Evolutionary conservation across 2,888 invertebrate genomes (phyloP).

Genomic region (Hirtodrosophila trivittata): DNA sequence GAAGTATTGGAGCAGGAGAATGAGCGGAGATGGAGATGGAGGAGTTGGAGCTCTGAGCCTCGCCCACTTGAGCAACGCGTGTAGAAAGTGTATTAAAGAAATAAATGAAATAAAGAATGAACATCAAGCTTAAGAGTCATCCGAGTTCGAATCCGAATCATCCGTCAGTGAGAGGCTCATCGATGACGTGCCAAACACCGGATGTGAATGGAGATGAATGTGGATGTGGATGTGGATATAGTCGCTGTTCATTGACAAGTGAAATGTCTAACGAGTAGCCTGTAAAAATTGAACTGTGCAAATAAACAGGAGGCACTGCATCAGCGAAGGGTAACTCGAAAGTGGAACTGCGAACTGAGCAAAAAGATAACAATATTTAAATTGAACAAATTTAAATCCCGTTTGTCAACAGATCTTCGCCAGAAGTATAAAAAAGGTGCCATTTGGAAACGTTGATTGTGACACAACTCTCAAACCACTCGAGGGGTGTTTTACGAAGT

Average conservation of each 20-base stretch:
- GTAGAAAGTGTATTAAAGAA: constrained; percentile 74
- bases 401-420: constrained; percentile 75
- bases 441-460: constrained; percentile 69
- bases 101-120: constrained; percentile 65
- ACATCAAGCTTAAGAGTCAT: constrained; percentile 35
- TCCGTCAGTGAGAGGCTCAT: constrained; percentile 24
- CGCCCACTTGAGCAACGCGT: constrained; percentile 63
- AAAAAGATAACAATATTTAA: constrained; percentile 63
- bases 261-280: constrained; percentile 32
- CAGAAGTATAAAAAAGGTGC: constrained; percentile 18
- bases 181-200: constrained; percentile 46
- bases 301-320: constrained; percentile 6
- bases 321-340: neutral
- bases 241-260: constrained; percentile 52
- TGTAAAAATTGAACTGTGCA: constrained; percentile 19
- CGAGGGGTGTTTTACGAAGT: constrained; percentile 2
- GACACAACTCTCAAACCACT: constrained; percentile 31
- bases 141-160: constrained; percentile 37
- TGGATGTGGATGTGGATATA: constrained; percentile 12
- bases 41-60: constrained; percentile 17
- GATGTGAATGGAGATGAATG: constrained; percentile 52
- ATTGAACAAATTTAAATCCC: constrained; percentile 76
- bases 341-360: constrained; percentile 26
- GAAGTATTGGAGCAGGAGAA: constrained; percentile 19
- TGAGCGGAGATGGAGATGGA: constrained; percentile 1